Evolutionary conservation across 2,888 invertebrate genomes (phyloP).

Genomic region (Cataglyphis cursor): DNA sequence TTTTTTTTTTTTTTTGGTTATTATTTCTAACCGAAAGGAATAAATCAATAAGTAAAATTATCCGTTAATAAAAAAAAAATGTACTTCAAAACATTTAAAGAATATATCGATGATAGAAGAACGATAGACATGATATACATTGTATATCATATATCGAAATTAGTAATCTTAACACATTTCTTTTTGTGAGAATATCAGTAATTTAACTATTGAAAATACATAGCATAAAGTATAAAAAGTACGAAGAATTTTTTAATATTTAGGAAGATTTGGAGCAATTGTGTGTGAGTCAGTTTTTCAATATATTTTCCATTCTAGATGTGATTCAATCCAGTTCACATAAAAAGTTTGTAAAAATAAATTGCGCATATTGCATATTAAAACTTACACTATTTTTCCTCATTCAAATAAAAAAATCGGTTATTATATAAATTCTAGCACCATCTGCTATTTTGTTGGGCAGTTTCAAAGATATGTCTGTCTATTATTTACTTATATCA

Average conservation of each 20-base stretch:
- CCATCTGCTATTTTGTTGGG: conserved; percentile 20
- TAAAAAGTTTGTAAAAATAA: conserved; percentile 4
- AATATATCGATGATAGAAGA: neutral
- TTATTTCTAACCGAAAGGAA: neutral
- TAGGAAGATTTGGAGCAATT: neutral
- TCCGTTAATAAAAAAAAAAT: neutral
- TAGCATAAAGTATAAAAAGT: neutral
- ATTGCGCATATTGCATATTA: neutral
- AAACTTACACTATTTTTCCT: neutral
- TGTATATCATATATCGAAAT: neutral
- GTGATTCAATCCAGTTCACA: neutral
- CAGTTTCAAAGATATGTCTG: neutral
- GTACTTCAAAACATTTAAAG: neutral
- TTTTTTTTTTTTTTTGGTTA: neutral
- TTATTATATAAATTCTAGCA: conserved; percentile 9
- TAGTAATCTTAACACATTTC: neutral
- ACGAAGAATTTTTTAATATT: conserved; percentile 13
- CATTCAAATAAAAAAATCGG: neutral
- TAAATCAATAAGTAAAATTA: neutral
- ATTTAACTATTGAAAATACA: conserved; percentile 7
- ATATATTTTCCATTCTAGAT: neutral
- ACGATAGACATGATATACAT: neutral
- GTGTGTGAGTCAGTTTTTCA: neutral
- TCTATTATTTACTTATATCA: neutral
- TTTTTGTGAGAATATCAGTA: neutral